Evolutionary conservation across 2,113 vertebrate species (phyloP).

Genomic region (Scophthalmus maximus): DNA sequence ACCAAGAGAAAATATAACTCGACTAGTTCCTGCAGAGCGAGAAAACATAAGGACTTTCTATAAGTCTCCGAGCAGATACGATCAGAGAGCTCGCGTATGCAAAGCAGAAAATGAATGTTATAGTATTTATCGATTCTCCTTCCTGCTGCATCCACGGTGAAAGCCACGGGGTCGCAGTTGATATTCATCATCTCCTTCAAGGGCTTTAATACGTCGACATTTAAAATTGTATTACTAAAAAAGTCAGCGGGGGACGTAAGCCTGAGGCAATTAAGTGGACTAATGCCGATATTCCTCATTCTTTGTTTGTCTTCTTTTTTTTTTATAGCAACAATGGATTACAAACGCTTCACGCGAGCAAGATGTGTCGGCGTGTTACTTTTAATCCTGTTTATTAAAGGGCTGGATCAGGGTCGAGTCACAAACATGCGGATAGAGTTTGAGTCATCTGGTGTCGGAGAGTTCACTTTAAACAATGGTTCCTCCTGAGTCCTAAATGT

Average conservation of each 20-base stretch:
- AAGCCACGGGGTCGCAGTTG: background rate
- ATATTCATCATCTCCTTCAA: conserved; percentile 1
- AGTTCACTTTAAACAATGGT: background rate
- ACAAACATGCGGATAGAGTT: background rate
- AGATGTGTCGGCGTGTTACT: background rate
- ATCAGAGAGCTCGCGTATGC: background rate
- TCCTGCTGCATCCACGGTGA: background rate
- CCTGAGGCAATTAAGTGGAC: no score
- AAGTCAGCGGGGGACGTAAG: background rate
- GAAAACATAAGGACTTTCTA: background rate
- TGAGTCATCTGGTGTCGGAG: background rate
- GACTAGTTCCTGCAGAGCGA: no score
- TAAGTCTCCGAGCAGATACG: background rate
- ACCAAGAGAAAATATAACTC: background rate
- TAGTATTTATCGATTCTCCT: background rate
- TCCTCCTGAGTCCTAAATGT: background rate
- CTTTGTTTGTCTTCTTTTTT: background rate
- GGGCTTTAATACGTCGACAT: background rate
- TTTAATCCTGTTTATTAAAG: conserved; percentile 21
- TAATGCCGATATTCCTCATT: background rate
- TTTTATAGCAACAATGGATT: conserved; percentile 3
- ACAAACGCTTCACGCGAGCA: background rate
- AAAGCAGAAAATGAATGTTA: background rate
- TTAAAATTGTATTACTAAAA: conserved; percentile 2
- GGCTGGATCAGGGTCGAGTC: background rate